phyloP scores from a whole-genome alignment of 2,888 invertebrate species.

The Bunonema sp. region DNA sequence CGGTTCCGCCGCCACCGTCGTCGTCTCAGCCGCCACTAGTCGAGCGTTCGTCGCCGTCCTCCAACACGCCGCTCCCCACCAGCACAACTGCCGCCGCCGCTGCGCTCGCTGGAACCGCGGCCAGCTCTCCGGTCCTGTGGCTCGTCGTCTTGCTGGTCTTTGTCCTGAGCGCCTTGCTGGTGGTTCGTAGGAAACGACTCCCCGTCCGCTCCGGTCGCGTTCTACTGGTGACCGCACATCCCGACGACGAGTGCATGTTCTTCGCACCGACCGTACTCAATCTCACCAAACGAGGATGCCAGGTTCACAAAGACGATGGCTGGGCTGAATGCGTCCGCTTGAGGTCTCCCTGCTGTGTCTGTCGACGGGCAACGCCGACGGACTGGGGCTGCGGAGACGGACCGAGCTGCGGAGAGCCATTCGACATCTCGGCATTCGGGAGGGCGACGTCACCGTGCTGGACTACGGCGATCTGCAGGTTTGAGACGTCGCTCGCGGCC shows the following conservation, averaged over 20 bases:
- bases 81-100: too few relatives aligned
- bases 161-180: too few relatives aligned
- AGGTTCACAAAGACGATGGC: slow-evolving; percentile 10
- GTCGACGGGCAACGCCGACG: slow-evolving; percentile 13
- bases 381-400: slow-evolving; percentile 53
- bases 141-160: too few relatives aligned
- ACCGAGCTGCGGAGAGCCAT: slow-evolving; percentile 75
- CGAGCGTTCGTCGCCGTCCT: too few relatives aligned
- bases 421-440: slow-evolving; percentile 62
- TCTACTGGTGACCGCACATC: slow-evolving; percentile 76
- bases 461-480: slow-evolving; percentile 59
- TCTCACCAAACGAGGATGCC: slow-evolving; percentile 5
- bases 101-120: too few relatives aligned
- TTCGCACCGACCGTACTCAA: slow-evolving; percentile 61
- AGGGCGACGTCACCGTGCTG: slow-evolving; percentile 59
- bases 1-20: too few relatives aligned
- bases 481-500: slow-evolving; percentile 63
- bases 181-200: too few relatives aligned
- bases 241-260: slow-evolving; percentile 98
- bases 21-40: too few relatives aligned
- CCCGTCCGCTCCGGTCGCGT: too few relatives aligned
- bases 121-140: too few relatives aligned
- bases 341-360: slow-evolving; percentile 21
- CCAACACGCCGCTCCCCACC: too few relatives aligned
- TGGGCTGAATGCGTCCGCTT: background rate